Evolutionary conservation across 2,113 vertebrate species (phyloP).

Genomic region (Microcebus griseorufus): DNA sequence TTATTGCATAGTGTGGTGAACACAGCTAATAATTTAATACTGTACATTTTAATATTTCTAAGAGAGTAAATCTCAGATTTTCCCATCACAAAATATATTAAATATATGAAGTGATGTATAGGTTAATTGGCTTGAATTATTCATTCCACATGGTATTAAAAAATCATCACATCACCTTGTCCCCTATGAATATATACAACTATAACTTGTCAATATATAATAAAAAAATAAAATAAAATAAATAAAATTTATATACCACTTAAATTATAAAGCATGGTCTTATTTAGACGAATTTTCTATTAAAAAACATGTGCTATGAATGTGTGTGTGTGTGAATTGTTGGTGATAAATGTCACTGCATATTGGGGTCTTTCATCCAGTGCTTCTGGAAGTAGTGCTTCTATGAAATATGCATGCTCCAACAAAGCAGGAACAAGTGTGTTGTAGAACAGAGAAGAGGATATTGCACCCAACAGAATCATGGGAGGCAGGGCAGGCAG

Average conservation of each 20-base stretch:
- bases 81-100: not conserved
- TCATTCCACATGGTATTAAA: not conserved
- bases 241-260: slow-evolving; percentile 15
- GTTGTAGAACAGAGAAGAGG: not conserved
- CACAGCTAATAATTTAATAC: not conserved
- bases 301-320: not conserved
- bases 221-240: not conserved
- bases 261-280: not conserved
- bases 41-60: not conserved
- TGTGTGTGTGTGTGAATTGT: not conserved
- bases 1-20: not conserved
- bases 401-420: not conserved
- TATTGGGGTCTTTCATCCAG: not conserved
- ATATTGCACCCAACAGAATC: not conserved
- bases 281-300: not conserved
- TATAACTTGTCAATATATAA: not conserved
- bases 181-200: not conserved
- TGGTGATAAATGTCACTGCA: not conserved
- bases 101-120: not conserved
- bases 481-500: not conserved
- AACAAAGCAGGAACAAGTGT: not conserved
- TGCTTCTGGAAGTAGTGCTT: not conserved
- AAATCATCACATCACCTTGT: not conserved
- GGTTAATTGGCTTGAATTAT: not conserved
- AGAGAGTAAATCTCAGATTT: not conserved